Base-by-base conservation (phyloP, 1,140 invertebrate genomes). In the Cydia strobilella region DNA sequence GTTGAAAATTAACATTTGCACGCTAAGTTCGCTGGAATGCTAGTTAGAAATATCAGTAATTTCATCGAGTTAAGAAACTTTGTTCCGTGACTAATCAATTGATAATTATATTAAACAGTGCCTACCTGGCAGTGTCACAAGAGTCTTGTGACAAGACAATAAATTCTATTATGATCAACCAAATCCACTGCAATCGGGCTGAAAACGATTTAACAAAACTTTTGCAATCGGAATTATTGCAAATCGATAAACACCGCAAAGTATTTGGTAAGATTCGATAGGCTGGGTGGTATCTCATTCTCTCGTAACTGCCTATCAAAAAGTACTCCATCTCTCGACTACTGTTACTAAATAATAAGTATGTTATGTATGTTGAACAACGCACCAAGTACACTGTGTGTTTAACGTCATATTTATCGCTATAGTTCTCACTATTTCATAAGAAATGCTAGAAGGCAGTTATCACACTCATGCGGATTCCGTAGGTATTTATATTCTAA, bases 171-270 rank as follows among this genome's bases (percentile, higher is more conserved):
- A 35, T 69, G 65, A 69, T 42, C 65, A 42, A 42, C 13, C 31
- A 69, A 69, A 69, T 69, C 65, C 27, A 69, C 65, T 35, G 65
- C 65, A 69, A 69, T 69, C 65, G n/a, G 31, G 31, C n/a, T 39
- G 27, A 35, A 35, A 69, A 66, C 25, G 27, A 66, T n/a, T 66
- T 31, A 18, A 35, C 12, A 7, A 69, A 69, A 69, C 27, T 69
- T 69, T 69, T 69, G 65, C 65, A 69, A 69, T 35, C 31, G 5
- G 12, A 69, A 69, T 69, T 69, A 69, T 69, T 69, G 65, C 65
- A 69, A 69, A 69, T 69, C 65, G 65, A 69, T 69, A 69, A 69
- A 35, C 65, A 69, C 65, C 65, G 65, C 65, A 69, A 69, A 69
- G 13, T 69, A 69, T 69, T 69, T 69, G 65, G 65, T 69, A 69